Base-by-base conservation (phyloP, 2,113 vertebrate species). In the Microcebus griseorufus region DNA sequence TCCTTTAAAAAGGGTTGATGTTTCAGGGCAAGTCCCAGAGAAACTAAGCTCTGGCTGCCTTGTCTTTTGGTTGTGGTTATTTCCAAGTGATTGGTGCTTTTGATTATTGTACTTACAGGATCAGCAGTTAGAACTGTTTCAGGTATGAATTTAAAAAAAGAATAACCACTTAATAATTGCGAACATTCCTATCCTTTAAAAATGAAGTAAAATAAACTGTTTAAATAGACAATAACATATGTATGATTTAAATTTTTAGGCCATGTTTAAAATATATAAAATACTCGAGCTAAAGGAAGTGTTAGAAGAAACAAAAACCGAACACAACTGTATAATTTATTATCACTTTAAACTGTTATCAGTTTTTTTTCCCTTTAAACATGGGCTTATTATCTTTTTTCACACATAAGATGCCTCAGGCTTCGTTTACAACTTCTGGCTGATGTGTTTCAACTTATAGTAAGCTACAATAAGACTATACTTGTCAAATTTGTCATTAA, bases 181-280 rank as follows among this genome's bases (percentile, higher is more conserved):
- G 82, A 58, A 86, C 7, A 78, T 17, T 95, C 75, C 1, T 76
- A 27, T 88, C 2, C 34, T 73, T 73, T 87, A 93, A 95, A 88
- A 94, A 70, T 97, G 17, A 90, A 95, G 81, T 58, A 81, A 72
- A 93, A 93, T 93, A 80, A 90, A 67, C 10, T 51, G 7, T 85
- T 93, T 39, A 78, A 88, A 48, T 23, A 58, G 42, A 79, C 25
- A 80, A 60, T 64, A 51, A 70, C 34, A 87, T 55, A 78, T 45
- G 37, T 48, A 45, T 69, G 14, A 37, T 53, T 96, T 90, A 95
- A 62, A 22, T 20, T 90, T 94, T 79, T 1, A 90, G n/a, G 18
- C 8, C 3, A 16, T 37, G 9, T 60, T 94, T 93, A 90, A 83
- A 89, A 32, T 45, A 87, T 25, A 90, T 32, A 90, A 91, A 90